Evolutionary conservation across 2,113 vertebrate genomes (phyloP), one percentile per base, ranked within the genome.

Genomic region (Protobothrops flavoviridis): DNA sequence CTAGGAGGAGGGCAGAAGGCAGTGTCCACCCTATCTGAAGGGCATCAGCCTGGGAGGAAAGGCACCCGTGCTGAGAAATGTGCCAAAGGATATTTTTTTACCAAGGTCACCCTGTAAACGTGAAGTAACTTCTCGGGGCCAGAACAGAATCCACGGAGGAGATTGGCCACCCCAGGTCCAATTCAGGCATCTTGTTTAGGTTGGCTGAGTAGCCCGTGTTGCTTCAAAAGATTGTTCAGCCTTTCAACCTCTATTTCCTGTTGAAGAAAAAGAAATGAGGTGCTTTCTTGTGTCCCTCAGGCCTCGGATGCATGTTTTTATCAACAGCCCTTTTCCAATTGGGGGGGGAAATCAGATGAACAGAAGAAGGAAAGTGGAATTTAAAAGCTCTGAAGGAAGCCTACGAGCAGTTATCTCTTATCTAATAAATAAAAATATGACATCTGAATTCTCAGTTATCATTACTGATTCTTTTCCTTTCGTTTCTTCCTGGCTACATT

Each of bases 181-280:
- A 53, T 69, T 8, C 0, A 0, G 74, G 1, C 17, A 2, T 86
- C 90, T 81, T 97, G 97, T n/a, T 95, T 96, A 12, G 13, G 64
- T 26, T 96, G 95, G 0, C 81, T 88, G 5, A 97, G 33, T 85
- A 98, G 97, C 81, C 96, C 97, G 0, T 99, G 97, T 93, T 99
- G 97, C 95, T 95, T 97, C 92, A 99, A 43, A 0, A 99, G 96
- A 4, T 95, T 97, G 94, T 96, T 98, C 48, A 99, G 98, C 91
- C 97, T 98, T 94, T 98, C 97, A 0, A 99, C 99, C 95, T 99
- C 99, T 96, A 98, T 97, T 91, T 98, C 98, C 99, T 99, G 90
- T 90, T n/a, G 74, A 26, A 95, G 39, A 90, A 87, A 87, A 45
- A 56, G 17, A 50, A 87, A 3, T 2, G 20, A 53, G 3, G 59